These are phyloP conservation scores for Neodiprion fabricii DNA, from an alignment of 1,140 invertebrate genomes.

Conservation along the genomic window DNA sequence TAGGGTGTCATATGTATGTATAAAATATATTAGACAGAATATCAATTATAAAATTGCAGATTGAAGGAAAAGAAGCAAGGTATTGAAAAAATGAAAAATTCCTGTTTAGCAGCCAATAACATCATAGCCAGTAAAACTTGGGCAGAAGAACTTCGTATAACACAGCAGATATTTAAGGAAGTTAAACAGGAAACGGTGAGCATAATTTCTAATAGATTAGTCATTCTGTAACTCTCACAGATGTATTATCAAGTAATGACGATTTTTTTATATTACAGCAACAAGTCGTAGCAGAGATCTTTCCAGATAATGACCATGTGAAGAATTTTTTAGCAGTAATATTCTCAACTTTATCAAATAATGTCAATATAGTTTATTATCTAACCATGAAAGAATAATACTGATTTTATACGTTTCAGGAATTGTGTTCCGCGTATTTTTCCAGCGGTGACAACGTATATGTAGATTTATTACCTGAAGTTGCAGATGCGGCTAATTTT, in stretches of 20 bases:
- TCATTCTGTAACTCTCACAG: not conserved
- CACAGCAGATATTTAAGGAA: slow-evolving; percentile 33
- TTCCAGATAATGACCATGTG: slow-evolving; percentile 39
- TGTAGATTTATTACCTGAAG: slow-evolving; percentile 34
- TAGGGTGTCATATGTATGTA: slow-evolving; percentile 3
- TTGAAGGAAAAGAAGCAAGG: slow-evolving; percentile 40
- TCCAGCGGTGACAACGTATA: slow-evolving; percentile 54
- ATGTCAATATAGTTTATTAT: slow-evolving; percentile 9
- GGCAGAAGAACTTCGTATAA: slow-evolving; percentile 25
- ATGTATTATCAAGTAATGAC: not conserved
- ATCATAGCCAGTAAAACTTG: slow-evolving; percentile 31
- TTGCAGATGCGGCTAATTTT: slow-evolving; percentile 35
- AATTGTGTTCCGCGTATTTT: slow-evolving; percentile 34
- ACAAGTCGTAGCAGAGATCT: slow-evolving; percentile 34
- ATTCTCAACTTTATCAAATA: slow-evolving; percentile 4
- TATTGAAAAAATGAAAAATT: slow-evolving; percentile 42
- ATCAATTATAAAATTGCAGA: slow-evolving; percentile 31
- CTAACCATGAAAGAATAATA: slow-evolving; percentile 6
- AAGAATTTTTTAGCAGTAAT: slow-evolving; percentile 43
- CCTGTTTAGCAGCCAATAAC: slow-evolving; percentile 27
- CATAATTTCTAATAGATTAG: slow-evolving; percentile 16
- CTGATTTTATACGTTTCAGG: slow-evolving; percentile 28
- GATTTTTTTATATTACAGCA: slow-evolving; percentile 30
- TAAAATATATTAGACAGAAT: not conserved
- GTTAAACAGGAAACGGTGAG: slow-evolving; percentile 48